Conservation (phyloP, 2,888 invertebrate species). For the Lycia hirtaria region DNA sequence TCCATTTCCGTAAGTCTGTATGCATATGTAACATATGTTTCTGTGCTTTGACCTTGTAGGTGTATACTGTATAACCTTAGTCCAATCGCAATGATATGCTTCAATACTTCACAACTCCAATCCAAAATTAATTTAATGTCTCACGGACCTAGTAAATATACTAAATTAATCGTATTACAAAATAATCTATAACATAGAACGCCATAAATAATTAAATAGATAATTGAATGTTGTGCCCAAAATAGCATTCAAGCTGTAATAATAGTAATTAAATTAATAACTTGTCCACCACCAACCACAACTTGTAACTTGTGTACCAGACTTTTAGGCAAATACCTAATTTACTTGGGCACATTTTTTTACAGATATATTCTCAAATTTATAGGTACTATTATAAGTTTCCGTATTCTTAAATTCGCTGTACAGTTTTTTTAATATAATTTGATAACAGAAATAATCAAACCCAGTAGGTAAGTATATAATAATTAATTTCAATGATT, state of each 20-base stretch:
- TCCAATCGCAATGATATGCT: slow-evolving; percentile 73
- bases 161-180: slow-evolving; percentile 33
- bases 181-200: slow-evolving; percentile 34
- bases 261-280: too few relatives aligned
- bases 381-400: slow-evolving; percentile 5
- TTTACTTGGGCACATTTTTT: slow-evolving; percentile 11
- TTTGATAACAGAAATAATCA: slow-evolving; percentile 17
- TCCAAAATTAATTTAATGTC: slow-evolving; percentile 66
- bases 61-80: slow-evolving; percentile 42
- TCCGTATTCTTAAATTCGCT: slow-evolving; percentile 23
- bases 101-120: slow-evolving; percentile 71
- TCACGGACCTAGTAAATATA: slow-evolving; percentile 49
- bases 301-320: neutral
- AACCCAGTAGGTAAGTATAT: neutral
- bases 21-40: neutral
- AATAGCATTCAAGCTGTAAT: too few relatives aligned
- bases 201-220: slow-evolving; percentile 38
- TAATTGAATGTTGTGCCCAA: slow-evolving; percentile 30
- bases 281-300: too few relatives aligned
- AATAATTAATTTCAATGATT: neutral
- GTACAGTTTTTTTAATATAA: slow-evolving; percentile 24
- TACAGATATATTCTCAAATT: slow-evolving; percentile 6
- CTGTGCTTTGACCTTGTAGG: slow-evolving; percentile 8
- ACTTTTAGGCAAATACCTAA: neutral
- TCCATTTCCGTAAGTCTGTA: too few relatives aligned